Base-by-base conservation (phyloP, 1,140 invertebrate genomes). In the Drosophila arizonae region DNA sequence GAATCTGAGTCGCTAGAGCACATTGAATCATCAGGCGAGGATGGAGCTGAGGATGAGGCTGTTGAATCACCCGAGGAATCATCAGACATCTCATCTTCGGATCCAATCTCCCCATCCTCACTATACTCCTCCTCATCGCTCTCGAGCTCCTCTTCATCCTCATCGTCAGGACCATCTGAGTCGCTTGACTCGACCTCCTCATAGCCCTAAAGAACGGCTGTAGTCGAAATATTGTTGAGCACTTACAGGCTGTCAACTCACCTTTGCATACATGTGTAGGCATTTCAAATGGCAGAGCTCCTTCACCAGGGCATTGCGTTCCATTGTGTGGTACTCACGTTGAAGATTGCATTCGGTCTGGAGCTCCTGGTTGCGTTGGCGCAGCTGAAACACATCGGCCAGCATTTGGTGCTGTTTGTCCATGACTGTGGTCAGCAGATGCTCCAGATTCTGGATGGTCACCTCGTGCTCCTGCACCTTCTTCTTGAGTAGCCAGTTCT, bases 401-500 rank as follows among this genome's bases (percentile, higher is more conserved):
- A 90, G 21, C 9, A 89, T 72, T 6, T 78, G 52, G 41, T 87
- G 80, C 45, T 90, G 89, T 26, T 90, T 90, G 0, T 81, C 62
- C 52, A 90, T 76, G 24, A 90, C 70, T 6, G 73, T 79, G 10
- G 68, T 65, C 45, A 90, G 72, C 30, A 90, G 17, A 26, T 77
- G 74, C 26, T 90, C 89, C 11, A 90, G 55, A 36, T 80, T 90
- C 26, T 87, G 65, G 1, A 90, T 74, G 4, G 77, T 76, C 1
- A 74, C 61, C 52, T 82, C 85, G 13, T 67, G 65, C 1, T 90
- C 89, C 0, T 24, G 17, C 0, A 90, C 43, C 33, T 90, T 80
- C 46, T 90, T 90, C 9, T 65, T 84, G 0, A 90, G 69, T 4
- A 89, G 28, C 89, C 89, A 90, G 30, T 90, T 90, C 30, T 90